A percentile compares a stretch with the other conserved stretches of the same genome.
phyloP scores from a whole-genome alignment of 1,140 invertebrate genomes.

The Zophobas atratus region DNA sequence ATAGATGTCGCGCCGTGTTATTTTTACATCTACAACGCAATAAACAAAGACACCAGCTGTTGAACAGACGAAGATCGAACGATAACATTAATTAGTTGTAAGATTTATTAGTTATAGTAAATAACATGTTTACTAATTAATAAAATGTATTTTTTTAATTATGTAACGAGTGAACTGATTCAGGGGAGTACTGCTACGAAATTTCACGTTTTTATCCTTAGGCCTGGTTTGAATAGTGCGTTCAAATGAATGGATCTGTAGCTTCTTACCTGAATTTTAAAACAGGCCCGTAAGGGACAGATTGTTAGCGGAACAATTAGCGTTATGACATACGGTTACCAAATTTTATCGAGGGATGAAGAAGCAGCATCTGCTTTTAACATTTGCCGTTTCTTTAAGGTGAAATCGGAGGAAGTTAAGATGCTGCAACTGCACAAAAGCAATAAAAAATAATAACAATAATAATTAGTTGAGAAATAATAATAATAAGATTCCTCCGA shows the following conservation, averaged over 20 bases:
- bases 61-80: no score
- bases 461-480: not conserved
- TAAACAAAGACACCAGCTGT: no score
- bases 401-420: not conserved
- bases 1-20: no score
- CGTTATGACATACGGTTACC: slow-evolving; percentile 47
- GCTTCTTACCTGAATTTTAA: slow-evolving; percentile 48
- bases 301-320: slow-evolving; percentile 50
- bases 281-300: slow-evolving; percentile 45
- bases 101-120: no score
- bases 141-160: not conserved
- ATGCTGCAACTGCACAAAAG: not conserved
- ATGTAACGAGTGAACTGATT: not conserved
- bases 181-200: not conserved
- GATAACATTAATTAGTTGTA: no score
- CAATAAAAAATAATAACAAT: no score
- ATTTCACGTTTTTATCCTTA: not conserved
- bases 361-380: slow-evolving; percentile 42
- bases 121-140: no score
- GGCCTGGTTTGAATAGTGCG: slow-evolving; percentile 7
- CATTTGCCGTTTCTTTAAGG: slow-evolving; percentile 27
- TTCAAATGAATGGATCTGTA: slow-evolving; percentile 18
- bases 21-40: no score
- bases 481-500: no score
- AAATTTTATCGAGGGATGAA: slow-evolving; percentile 46